Evolutionary conservation across 2,797 vertebrate genomes (phyloP).

Genomic region (Mormyrus hasselquistii): DNA sequence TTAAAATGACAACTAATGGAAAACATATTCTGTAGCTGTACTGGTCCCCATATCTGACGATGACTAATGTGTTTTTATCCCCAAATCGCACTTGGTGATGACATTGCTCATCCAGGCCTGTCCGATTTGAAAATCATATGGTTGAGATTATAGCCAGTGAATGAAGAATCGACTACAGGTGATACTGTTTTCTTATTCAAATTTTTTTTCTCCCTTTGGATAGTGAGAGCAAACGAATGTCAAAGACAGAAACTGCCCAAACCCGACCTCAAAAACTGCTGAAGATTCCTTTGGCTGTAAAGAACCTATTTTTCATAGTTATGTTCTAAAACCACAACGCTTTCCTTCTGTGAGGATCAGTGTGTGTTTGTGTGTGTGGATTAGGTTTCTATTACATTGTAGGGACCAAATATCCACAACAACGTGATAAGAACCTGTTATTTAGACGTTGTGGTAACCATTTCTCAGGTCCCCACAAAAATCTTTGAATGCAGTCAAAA

Average conservation of each 20-base stretch:
- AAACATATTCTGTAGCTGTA: not conserved
- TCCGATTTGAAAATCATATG: not conserved
- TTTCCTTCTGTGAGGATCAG: not conserved
- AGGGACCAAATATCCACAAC: not conserved
- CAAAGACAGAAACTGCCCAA: not conserved
- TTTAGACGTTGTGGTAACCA: not conserved
- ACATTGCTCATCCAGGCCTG: not conserved
- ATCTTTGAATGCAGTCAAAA: not conserved
- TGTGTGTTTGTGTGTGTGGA: not conserved
- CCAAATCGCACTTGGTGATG: not conserved
- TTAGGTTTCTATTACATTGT: not conserved
- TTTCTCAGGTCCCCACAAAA: not conserved
- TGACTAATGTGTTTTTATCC: not conserved
- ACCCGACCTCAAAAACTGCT: not conserved
- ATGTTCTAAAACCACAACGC: not conserved
- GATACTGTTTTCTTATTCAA: not conserved
- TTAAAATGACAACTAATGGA: not conserved
- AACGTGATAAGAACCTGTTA: not conserved
- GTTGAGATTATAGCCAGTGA: not conserved
- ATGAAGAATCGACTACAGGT: conserved; percentile 16
- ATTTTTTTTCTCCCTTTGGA: not conserved
- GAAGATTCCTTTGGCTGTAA: not conserved
- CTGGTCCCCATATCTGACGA: not conserved
- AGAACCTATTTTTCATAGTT: not conserved
- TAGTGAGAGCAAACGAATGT: not conserved